phyloP scores from a whole-genome alignment of 1,140 invertebrate species.

The Hesperophylax magnus region DNA sequence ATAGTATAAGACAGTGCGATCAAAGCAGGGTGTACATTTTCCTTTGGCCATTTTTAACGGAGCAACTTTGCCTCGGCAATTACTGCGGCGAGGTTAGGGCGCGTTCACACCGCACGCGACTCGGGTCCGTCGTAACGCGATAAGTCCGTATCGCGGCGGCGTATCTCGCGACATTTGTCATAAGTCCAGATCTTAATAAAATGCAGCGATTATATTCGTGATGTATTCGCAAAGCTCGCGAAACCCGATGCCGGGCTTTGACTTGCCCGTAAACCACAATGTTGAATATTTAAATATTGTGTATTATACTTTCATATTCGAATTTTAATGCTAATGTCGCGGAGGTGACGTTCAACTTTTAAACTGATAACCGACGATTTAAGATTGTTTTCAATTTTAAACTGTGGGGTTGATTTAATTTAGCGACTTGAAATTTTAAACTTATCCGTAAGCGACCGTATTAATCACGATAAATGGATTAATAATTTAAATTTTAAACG shows the following conservation, averaged over 20 bases:
- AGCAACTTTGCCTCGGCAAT: constrained; percentile 5
- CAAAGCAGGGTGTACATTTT: background rate
- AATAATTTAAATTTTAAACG: too few relatives aligned
- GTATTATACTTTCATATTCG: background rate
- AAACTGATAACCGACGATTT: constrained; percentile 29
- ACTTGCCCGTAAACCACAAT: background rate
- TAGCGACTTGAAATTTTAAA: too few relatives aligned
- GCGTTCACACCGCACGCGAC: constrained; percentile 47
- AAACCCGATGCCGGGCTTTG: background rate
- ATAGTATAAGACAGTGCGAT: too few relatives aligned
- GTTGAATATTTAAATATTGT: background rate
- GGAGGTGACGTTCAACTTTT: constrained; percentile 23
- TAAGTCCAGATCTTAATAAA: constrained; percentile 48
- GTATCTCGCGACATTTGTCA: constrained; percentile 54
- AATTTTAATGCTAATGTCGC: constrained; percentile 37
- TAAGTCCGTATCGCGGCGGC: constrained; percentile 47
- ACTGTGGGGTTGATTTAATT: background rate
- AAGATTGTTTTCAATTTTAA: constrained; percentile 33
- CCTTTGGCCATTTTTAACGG: background rate
- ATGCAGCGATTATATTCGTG: constrained; percentile 35
- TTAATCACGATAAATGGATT: too few relatives aligned
- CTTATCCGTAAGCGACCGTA: too few relatives aligned
- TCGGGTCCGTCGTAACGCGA: constrained; percentile 21
- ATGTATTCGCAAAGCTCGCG: constrained; percentile 23
- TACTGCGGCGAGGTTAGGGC: background rate